phyloP scores from a whole-genome alignment of 2,888 invertebrate species.

The Troides aeacus region DNA sequence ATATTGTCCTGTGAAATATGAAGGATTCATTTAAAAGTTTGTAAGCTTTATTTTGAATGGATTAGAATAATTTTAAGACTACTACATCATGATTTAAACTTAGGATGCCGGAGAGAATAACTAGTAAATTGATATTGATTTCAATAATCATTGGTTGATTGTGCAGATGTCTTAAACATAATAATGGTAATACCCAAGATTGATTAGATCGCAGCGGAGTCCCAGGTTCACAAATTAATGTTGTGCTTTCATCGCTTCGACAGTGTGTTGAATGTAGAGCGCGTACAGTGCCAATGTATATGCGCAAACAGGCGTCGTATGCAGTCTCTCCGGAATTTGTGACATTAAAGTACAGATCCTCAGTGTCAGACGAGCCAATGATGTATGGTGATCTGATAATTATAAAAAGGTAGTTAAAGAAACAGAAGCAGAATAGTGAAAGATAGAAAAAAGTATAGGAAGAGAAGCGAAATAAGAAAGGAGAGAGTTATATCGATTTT shows the following conservation, averaged over 20 bases:
- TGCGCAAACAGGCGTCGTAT: constrained; percentile 47
- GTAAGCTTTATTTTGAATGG: too few species aligned
- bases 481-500: too few species aligned
- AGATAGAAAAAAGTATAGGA: too few species aligned
- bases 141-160: too few species aligned
- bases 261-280: constrained; percentile 34
- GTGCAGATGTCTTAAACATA: too few species aligned
- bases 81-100: too few species aligned
- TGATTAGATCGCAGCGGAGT: constrained; percentile 18
- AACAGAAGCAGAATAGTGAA: too few species aligned
- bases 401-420: background rate
- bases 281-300: constrained; percentile 37
- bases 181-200: constrained; percentile 28
- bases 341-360: constrained; percentile 38
- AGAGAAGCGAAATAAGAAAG: too few species aligned
- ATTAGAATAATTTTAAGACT: too few species aligned
- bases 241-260: constrained; percentile 21
- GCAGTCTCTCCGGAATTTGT: constrained; percentile 52
- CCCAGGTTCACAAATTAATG: constrained; percentile 29
- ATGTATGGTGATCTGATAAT: constrained; percentile 36
- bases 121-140: too few species aligned
- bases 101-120: too few species aligned
- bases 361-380: constrained; percentile 46
- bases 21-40: background rate
- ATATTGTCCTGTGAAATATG: constrained; percentile 29